Percentiles rank a stretch among this genome's conserved stretches.
Evolutionary conservation across 2,113 vertebrate species (phyloP).

Genomic region (Globicephala melas): DNA sequence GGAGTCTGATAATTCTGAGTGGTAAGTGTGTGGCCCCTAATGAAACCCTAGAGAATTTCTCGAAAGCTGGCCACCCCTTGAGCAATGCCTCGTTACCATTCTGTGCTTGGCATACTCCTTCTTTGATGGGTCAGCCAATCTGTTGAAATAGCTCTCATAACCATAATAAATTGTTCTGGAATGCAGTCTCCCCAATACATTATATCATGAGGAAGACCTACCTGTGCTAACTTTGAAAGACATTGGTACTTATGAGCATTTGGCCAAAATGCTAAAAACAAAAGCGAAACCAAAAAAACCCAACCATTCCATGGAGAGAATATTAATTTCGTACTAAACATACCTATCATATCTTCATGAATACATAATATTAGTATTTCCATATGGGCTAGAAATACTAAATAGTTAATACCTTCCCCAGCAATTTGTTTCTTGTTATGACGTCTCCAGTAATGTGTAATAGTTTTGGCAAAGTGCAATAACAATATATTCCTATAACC

Average conservation of each 20-base stretch:
- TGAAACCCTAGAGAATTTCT: not conserved
- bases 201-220: not conserved
- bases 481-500: slow-evolving; percentile 28
- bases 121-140: not conserved
- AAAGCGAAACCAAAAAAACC: not conserved
- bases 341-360: not conserved
- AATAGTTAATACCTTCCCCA: slow-evolving; percentile 30
- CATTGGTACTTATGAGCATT: not conserved
- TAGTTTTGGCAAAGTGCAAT: slow-evolving; percentile 50
- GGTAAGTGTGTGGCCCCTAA: not conserved
- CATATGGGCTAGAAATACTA: slow-evolving; percentile 20
- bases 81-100: not conserved
- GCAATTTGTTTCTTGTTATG: slow-evolving; percentile 55
- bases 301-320: not conserved
- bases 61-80: not conserved
- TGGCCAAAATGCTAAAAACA: not conserved
- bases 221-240: not conserved
- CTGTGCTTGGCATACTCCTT: not conserved
- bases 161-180: not conserved
- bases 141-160: not conserved
- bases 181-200: not conserved
- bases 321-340: slow-evolving; percentile 10
- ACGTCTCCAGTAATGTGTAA: slow-evolving; percentile 25
- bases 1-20: not conserved
- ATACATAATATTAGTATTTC: not conserved